Base-by-base conservation (phyloP, 1,140 invertebrate species). In the Hesperophylax magnus region DNA sequence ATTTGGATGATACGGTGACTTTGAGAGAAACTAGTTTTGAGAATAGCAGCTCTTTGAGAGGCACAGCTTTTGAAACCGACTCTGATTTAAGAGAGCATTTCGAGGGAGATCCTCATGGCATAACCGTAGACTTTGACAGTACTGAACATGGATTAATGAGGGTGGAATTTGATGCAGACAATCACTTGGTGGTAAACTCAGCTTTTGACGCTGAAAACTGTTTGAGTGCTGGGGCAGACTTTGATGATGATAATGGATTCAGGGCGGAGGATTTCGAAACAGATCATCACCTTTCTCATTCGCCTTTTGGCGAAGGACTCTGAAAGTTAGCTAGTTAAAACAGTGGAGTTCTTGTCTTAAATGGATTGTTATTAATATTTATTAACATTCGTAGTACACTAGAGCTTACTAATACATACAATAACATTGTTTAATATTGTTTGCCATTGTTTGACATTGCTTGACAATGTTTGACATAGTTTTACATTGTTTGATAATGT, bases 241-340 rank as follows among this genome's bases (percentile, higher is more conserved):
- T 84, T 27, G 82, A 81, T 20, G 80, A 84, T 17, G 82, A 81
- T 14, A 77, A 53, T 34, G 74, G 56, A 0, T 84, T 81, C 39
- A 81, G 80, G 31, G 75, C 78, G 17, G 77, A 76, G 27, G 79
- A 84, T 31, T 84, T 84, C 24, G 82, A 84, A 17, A 53, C 80
- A 7, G 82, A 84, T 81, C 75, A 79, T 77, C 27, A 52, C 5
- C 60, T 83, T 39, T 31, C 69, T 24, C 56, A 80, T 69, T 81
- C 82, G 4, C 79, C 82, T 14, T 84, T 84, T 63, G 78, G 54
- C n/a, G 75, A 79, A n/a, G 80, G 81, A 77, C 81, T 83, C n/a
- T 79, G 47, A 53, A 11, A 9, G 1, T 1, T 39, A 9, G 7
- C 20, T 9, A 8, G 4, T 20, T 58, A n/a, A 58, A 20, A 17